A percentile compares a stretch with the other conserved stretches of the same genome.
These are phyloP conservation scores for Echiichthys vipera DNA, from an alignment of 2,797 vertebrate species.

Conservation along the genomic window DNA sequence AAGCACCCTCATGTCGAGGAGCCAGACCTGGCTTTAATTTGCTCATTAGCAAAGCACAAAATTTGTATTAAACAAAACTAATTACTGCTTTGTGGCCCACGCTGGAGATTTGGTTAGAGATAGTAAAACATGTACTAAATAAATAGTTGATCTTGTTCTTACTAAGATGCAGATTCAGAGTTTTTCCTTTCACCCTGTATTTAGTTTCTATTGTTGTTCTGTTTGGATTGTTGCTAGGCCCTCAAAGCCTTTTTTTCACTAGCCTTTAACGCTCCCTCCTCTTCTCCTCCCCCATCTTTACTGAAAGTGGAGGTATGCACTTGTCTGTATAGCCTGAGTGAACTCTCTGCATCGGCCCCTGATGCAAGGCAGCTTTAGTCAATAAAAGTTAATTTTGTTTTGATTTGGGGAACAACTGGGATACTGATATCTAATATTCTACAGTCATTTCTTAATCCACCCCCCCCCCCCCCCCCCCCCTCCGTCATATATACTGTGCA, in stretches of 20 bases:
- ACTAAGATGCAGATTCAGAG: not conserved
- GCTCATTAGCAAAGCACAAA: conserved; percentile 45
- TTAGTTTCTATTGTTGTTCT: conserved; percentile 64
- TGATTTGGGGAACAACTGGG: conserved; percentile 74
- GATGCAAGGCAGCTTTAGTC: conserved; percentile 24
- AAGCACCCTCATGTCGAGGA: conserved; percentile 56
- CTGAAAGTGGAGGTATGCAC: conserved; percentile 48
- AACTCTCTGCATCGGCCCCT: conserved; percentile 32
- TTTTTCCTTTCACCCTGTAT: conserved; percentile 27
- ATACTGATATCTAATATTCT: conserved; percentile 80
- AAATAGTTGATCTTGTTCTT: conserved; percentile 11
- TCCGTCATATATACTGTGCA: conserved; percentile 18
- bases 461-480: conserved; percentile 12
- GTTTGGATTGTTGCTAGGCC: conserved; percentile 81
- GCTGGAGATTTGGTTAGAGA: conserved; percentile 11
- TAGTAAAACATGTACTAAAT: conserved; percentile 25
- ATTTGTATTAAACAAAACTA: conserved; percentile 52
- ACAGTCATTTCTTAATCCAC: conserved; percentile 52
- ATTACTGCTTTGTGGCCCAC: conserved; percentile 45
- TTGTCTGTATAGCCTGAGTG: conserved; percentile 25
- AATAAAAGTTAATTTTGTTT: conserved; percentile 51
- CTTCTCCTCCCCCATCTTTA: conserved; percentile 19
- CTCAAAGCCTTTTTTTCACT: conserved; percentile 40
- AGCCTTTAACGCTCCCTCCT: conserved; percentile 25
- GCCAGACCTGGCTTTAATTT: conserved; percentile 66